Evolutionary conservation across 2,113 vertebrate genomes (phyloP).

Genomic region (Podarcis raffonei): DNA sequence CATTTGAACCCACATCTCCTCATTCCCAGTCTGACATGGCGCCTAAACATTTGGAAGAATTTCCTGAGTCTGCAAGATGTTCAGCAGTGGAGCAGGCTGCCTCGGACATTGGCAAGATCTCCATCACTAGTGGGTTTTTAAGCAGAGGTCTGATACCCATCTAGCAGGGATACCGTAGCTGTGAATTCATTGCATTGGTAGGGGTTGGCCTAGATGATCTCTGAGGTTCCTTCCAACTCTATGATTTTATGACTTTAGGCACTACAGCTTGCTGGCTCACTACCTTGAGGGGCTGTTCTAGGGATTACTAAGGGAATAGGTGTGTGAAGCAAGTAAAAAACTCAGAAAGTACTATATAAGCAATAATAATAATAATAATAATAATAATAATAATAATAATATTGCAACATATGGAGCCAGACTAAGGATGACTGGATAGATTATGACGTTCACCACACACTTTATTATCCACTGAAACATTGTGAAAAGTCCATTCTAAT

Average conservation of each 20-base stretch:
- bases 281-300: not conserved
- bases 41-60: not conserved
- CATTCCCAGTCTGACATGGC: not conserved
- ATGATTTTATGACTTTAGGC: not conserved
- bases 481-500: not conserved
- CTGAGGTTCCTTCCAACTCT: not conserved
- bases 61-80: not conserved
- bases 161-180: not conserved
- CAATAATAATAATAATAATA: too few species aligned
- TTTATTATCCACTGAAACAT: not conserved
- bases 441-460: not conserved
- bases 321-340: not conserved
- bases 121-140: not conserved
- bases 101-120: not conserved
- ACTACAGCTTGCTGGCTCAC: not conserved
- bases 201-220: not conserved
- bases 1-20: not conserved
- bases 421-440: not conserved
- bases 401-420: not conserved
- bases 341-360: not conserved
- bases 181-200: not conserved
- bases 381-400: too few species aligned
- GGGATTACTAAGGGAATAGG: too few species aligned
- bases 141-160: not conserved
- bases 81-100: not conserved